phyloP scores from a whole-genome alignment of 2,888 invertebrate genomes.

The Volucella inanis region DNA sequence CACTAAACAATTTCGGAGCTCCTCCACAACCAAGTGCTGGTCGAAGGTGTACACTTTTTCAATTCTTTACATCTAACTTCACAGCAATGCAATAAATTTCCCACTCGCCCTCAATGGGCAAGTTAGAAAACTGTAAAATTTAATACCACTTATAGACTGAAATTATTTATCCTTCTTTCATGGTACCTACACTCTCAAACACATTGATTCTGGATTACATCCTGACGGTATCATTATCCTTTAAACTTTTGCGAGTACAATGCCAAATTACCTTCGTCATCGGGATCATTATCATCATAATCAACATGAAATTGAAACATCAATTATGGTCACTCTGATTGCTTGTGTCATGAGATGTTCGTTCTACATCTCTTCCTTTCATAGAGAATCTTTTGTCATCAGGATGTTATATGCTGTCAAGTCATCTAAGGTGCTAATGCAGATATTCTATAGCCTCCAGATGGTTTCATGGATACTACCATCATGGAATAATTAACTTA shows the following conservation, averaged over 20 bases:
- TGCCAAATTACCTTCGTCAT: constrained; percentile 20
- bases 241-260: constrained; percentile 6
- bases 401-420: constrained; percentile 5
- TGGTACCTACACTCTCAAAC: neutral
- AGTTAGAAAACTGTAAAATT: constrained; percentile 58
- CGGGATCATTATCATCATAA: constrained; percentile 40
- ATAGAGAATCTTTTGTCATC: constrained; percentile 43
- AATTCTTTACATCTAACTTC: constrained; percentile 60
- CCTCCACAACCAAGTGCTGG: constrained; percentile 15
- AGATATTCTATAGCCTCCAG: constrained; percentile 8
- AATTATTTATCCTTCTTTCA: constrained; percentile 13
- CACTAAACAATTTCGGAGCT: constrained; percentile 70
- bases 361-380: constrained; percentile 27
- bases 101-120: constrained; percentile 36
- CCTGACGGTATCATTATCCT: constrained; percentile 26
- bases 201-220: neutral
- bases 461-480: constrained; percentile 33
- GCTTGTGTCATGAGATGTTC: constrained; percentile 55
- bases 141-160: constrained; percentile 30
- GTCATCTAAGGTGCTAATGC: constrained; percentile 42
- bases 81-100: constrained; percentile 63
- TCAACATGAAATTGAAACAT: constrained; percentile 59
- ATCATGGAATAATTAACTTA: constrained; percentile 55
- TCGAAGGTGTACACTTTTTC: constrained; percentile 65
- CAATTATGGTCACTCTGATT: constrained; percentile 55